Evolutionary conservation across 2,797 vertebrate genomes (phyloP).

Genomic region (Notamacropus eugenii): DNA sequence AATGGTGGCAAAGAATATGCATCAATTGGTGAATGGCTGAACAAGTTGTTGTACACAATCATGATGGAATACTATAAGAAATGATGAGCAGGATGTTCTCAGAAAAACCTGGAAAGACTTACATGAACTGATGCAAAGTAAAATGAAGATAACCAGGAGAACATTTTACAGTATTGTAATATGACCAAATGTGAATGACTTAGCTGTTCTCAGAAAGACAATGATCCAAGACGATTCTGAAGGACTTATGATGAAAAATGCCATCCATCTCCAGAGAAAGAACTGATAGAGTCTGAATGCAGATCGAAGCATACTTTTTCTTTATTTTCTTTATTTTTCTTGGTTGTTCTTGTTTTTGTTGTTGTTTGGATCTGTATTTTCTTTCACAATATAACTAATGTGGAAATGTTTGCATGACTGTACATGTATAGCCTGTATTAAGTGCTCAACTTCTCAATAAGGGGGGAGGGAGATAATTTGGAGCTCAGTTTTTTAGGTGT

Average conservation of each 20-base stretch:
- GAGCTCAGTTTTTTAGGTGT: neutral
- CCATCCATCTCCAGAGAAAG: neutral
- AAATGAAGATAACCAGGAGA: neutral
- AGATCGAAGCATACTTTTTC: neutral
- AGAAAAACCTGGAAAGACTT: neutral
- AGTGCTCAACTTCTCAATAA: neutral
- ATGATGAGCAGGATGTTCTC: neutral
- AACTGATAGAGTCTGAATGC: neutral
- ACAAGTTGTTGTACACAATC: neutral
- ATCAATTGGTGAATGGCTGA: neutral
- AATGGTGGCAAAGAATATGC: neutral
- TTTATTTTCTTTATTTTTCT: neutral
- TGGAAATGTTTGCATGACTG: neutral
- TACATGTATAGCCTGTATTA: neutral
- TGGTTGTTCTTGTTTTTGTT: neutral
- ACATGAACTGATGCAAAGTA: neutral
- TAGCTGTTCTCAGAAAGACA: neutral
- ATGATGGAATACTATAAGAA: neutral
- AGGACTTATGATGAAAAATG: neutral
- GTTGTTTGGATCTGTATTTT: neutral
- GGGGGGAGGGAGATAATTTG: neutral
- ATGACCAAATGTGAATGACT: neutral
- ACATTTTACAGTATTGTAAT: neutral
- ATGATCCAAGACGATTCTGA: neutral
- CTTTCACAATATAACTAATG: neutral